Base-by-base conservation (phyloP, 2,888 invertebrate genomes). In the Drosophila gaucha region DNA sequence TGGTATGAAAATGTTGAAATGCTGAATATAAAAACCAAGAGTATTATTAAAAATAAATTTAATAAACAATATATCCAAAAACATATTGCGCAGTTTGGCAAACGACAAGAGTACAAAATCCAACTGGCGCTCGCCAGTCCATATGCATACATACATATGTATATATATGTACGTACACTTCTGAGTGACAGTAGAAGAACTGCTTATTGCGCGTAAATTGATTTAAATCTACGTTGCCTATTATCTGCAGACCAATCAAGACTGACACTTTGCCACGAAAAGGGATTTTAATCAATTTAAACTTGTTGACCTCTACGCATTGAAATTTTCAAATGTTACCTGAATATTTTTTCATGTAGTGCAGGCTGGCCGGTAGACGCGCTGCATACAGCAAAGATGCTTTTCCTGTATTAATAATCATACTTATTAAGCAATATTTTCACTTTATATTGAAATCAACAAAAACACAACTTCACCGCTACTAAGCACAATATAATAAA, bases 1-100 rank as follows among this genome's bases (percentile, higher is more conserved):
- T 86, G 9, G 77, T 80, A 33, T 82, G 72, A 22, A 82, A 52
- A 14, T 63, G 67, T 54, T 75, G 74, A 66, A 66, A 6, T 33
- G 67, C 86, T 79, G 56, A 18, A 57, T 47, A 12, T 6, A 39
- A 16, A 31, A 26, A 67, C 8, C 44, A 26, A 24, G 31, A 1
- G 2, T 14, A 24, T 44, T 38, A 41, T 51, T 51, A 49, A 46
- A 43, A 60, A 52, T 54, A 64, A 24, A 57, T 39, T 44, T 3
- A 20, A 33, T 36, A 28, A 6, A 49, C 20, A 28, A 41, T 50
- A 58, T 64, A 8, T 8, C 18, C 18, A 30, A 35, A 33, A 41
- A 51, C 31, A 5, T 43, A 78, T 33, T 74, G 78, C 78, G 79
- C 75, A 76, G 72, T 76, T 75, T 68, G 41, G 39, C 49, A 44